Conservation (phyloP, 2,113 vertebrate species). For the Seriola rivoliana region DNA sequence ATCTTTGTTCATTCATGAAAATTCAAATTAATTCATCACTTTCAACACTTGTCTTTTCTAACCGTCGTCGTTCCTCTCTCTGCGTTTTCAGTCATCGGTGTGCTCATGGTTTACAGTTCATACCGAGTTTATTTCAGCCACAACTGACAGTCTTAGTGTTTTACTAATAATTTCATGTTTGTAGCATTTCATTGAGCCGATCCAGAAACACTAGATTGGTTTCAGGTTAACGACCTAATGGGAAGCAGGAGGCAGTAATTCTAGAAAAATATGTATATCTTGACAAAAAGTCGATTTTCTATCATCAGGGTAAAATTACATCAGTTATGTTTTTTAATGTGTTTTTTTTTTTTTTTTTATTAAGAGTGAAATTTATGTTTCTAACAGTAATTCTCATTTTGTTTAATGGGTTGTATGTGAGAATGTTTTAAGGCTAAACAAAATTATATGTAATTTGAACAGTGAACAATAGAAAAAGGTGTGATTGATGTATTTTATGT, state of each 20-base stretch:
- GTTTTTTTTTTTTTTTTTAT: not conserved
- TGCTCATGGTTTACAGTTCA: constrained; percentile 1
- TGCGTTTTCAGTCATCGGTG: not conserved
- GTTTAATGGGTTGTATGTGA: not conserved
- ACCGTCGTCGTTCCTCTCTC: not conserved
- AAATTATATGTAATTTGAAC: not conserved
- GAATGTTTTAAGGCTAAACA: not conserved
- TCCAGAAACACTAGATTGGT: not conserved
- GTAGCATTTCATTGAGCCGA: not conserved
- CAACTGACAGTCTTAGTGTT: not conserved
- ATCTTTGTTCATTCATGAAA: not conserved
- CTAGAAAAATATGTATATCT: not conserved
- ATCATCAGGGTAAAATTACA: not conserved
- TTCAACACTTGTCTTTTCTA: too few relatives aligned
- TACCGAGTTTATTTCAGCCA: not conserved
- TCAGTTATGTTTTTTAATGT: not conserved
- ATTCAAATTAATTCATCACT: too few relatives aligned
- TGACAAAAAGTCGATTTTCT: not conserved
- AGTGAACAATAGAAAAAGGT: not conserved
- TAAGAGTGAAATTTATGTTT: not conserved
- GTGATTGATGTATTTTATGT: too few relatives aligned
- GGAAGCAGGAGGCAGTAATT: not conserved
- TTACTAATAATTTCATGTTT: not conserved
- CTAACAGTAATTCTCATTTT: not conserved
- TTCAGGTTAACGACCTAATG: not conserved